These are phyloP conservation scores for Lasiommata megera DNA, from an alignment of 2,888 invertebrate species.

Conservation along the genomic window DNA sequence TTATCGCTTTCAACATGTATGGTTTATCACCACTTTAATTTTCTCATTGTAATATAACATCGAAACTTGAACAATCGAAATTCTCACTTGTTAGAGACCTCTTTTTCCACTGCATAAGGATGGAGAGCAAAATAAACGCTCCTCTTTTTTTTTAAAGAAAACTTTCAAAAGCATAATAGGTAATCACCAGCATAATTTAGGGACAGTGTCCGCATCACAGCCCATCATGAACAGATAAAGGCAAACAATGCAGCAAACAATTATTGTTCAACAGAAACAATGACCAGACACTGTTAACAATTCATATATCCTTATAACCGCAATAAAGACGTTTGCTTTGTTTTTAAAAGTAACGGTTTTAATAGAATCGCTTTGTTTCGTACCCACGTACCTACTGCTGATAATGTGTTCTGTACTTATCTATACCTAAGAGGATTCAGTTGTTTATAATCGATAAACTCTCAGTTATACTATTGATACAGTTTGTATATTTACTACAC, in stretches of 20 bases:
- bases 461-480: no score
- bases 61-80: no score
- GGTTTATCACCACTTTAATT: no score
- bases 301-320: slow-evolving; percentile 45
- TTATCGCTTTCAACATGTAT: no score
- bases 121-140: no score
- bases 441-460: no score
- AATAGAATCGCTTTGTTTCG: neutral
- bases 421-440: neutral
- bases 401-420: neutral
- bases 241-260: slow-evolving; percentile 8
- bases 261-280: slow-evolving; percentile 28
- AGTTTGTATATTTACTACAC: no score
- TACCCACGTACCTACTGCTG: neutral
- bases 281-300: slow-evolving; percentile 36
- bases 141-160: neutral
- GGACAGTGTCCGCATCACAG: slow-evolving; percentile 9
- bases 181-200: slow-evolving; percentile 10
- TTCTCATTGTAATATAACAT: no score
- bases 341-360: slow-evolving; percentile 39
- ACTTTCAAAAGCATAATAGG: neutral
- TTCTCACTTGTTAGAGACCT: no score
- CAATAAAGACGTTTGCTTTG: slow-evolving; percentile 47
- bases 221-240: neutral
- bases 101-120: no score